phyloP scores from a whole-genome alignment of 2,113 vertebrate species.

The Lontra canadensis region DNA sequence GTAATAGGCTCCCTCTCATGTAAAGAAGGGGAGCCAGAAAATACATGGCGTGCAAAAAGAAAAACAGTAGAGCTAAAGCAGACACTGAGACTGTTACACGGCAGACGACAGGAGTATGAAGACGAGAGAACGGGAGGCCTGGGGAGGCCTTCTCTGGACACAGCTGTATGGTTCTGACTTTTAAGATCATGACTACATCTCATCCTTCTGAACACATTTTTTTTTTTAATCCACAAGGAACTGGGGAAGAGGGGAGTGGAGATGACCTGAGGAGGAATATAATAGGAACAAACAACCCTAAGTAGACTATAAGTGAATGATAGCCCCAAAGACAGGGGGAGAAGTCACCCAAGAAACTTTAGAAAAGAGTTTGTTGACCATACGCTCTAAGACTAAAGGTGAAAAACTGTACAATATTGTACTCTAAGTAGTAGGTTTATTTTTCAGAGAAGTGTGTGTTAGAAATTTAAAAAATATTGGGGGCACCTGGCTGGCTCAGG shows the following conservation, averaged over 20 bases:
- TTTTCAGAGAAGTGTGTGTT: background rate
- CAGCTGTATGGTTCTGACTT: background rate
- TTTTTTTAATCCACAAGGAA: background rate
- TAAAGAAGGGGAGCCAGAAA: background rate
- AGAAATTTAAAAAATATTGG: background rate
- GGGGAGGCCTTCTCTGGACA: background rate
- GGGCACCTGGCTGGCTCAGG: background rate
- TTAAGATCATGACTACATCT: background rate
- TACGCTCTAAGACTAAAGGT: background rate
- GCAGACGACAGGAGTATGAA: rapidly evolving
- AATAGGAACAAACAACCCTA: background rate
- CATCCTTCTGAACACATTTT: background rate
- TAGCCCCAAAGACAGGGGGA: rapidly evolving
- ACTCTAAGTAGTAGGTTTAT: background rate
- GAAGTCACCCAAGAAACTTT: background rate
- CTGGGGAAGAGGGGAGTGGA: background rate
- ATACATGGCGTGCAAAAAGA: background rate
- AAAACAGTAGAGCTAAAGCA: background rate
- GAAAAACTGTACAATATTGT: background rate
- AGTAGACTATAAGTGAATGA: no score
- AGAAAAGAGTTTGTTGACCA: background rate
- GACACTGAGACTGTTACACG: background rate
- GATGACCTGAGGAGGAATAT: background rate
- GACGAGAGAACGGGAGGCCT: background rate
- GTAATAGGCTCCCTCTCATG: background rate